Evolutionary conservation across 2,888 invertebrate species (phyloP).

Genomic region (Helobdella robusta): DNA sequence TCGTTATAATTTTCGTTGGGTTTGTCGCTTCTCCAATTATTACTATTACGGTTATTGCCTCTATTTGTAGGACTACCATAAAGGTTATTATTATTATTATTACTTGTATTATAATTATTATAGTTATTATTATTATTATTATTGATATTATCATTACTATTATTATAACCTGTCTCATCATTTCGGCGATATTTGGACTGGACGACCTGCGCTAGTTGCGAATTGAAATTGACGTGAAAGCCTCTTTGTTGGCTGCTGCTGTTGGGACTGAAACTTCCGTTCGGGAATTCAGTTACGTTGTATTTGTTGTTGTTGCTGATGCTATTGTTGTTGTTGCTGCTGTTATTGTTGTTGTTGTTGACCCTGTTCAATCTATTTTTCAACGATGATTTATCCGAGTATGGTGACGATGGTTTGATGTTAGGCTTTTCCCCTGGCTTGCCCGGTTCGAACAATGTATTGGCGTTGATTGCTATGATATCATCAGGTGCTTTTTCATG

Average conservation of each 20-base stretch:
- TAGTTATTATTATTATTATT: not conserved
- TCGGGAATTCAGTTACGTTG: not conserved
- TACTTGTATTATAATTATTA: too few species aligned
- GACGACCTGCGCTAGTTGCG: not conserved
- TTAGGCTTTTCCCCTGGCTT: too few species aligned
- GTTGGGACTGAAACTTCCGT: not conserved
- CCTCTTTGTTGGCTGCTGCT: not conserved
- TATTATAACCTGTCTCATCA: not conserved
- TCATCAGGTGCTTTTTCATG: too few species aligned
- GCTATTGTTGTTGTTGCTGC: not conserved
- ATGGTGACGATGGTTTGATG: too few species aligned
- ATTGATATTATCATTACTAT: not conserved
- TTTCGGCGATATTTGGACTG: not conserved
- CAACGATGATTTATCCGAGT: too few species aligned
- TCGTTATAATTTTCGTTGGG: too few species aligned
- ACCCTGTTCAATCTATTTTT: too few species aligned
- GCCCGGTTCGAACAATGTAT: too few species aligned
- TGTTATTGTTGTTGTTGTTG: not conserved
- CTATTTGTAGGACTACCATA: not conserved
- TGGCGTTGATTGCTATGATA: too few species aligned
- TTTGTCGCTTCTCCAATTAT: too few species aligned
- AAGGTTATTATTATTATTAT: constrained; percentile 1
- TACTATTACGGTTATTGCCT: not conserved
- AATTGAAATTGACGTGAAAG: not conserved
- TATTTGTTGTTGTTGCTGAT: not conserved